Percentiles rank a stretch among this genome's conserved stretches.
These are phyloP conservation scores for Callipepla squamata DNA, from an alignment of 2,113 vertebrate species.

Conservation along the genomic window DNA sequence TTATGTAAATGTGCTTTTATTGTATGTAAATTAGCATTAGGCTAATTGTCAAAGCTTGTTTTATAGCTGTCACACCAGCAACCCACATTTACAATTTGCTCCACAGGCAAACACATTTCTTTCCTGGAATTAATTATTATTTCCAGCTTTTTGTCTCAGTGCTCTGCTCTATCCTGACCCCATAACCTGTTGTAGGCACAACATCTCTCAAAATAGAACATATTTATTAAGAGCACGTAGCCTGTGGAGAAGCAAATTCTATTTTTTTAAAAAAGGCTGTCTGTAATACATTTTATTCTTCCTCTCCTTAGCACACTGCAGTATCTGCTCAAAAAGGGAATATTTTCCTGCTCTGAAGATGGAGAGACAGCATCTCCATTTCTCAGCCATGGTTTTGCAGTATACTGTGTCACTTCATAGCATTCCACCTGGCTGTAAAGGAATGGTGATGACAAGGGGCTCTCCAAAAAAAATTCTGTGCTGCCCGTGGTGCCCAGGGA, in stretches of 20 bases:
- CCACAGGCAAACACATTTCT: background rate
- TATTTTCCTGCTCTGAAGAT: background rate
- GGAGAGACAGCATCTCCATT: background rate
- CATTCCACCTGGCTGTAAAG: constrained; percentile 1
- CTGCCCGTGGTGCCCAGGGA: background rate
- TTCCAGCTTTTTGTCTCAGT: background rate
- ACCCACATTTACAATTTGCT: constrained; percentile 34
- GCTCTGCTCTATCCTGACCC: background rate
- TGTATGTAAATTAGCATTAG: constrained; percentile 38
- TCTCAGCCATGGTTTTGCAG: background rate
- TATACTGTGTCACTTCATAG: background rate
- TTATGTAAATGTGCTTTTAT: constrained; percentile 38
- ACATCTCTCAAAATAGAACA: background rate
- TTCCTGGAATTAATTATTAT: constrained; percentile 11
- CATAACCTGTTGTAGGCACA: background rate
- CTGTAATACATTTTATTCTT: background rate
- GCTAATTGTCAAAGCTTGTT: background rate
- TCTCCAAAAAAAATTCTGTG: background rate
- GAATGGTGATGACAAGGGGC: background rate
- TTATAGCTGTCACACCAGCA: constrained; percentile 23
- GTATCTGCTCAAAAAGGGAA: background rate
- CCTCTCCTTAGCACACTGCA: background rate
- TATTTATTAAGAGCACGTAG: background rate
- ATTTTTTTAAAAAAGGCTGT: background rate
- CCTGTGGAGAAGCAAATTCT: background rate